phyloP scores from a whole-genome alignment of 1,140 invertebrate species.

The Hylyphantes graminicola region DNA sequence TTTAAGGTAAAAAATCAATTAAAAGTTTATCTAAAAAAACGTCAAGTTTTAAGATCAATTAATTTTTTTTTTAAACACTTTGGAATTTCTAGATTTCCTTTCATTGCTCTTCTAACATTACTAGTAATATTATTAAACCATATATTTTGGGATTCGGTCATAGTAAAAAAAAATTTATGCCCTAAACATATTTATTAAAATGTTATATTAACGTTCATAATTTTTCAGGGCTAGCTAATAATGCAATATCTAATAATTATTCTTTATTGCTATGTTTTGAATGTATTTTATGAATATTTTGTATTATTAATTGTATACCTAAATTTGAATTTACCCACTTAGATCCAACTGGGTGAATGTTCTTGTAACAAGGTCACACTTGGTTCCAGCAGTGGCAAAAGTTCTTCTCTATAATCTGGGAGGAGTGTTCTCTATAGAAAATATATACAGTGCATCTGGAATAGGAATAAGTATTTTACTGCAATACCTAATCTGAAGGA shows the following conservation, averaged over 20 bases:
- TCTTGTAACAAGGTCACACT: slow-evolving; percentile 92
- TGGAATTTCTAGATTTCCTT: not conserved
- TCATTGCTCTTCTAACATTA: not conserved
- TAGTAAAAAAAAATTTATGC: not conserved
- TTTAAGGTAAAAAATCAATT: not conserved
- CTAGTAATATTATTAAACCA: too few species aligned
- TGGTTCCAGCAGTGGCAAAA: slow-evolving; percentile 93
- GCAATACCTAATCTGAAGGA: too few species aligned
- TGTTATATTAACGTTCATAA: not conserved
- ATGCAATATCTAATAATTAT: not conserved
- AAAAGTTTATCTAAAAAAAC: not conserved
- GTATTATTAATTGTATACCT: not conserved
- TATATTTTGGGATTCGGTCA: not conserved
- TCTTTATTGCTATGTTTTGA: not conserved
- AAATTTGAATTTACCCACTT: slow-evolving; percentile 63
- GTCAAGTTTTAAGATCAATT: too few species aligned
- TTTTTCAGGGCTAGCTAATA: not conserved
- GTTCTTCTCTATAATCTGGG: slow-evolving; percentile 92
- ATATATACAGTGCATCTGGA: slow-evolving; percentile 98
- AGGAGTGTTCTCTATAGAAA: slow-evolving; percentile 93
- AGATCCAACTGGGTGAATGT: slow-evolving; percentile 95
- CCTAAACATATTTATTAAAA: not conserved
- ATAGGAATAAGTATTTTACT: slow-evolving; percentile 82
- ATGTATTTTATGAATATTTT: not conserved
- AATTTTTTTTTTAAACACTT: slow-evolving; percentile 3